Conservation (phyloP, 2,888 invertebrate species). For the Trissonchulus latispiculum region DNA sequence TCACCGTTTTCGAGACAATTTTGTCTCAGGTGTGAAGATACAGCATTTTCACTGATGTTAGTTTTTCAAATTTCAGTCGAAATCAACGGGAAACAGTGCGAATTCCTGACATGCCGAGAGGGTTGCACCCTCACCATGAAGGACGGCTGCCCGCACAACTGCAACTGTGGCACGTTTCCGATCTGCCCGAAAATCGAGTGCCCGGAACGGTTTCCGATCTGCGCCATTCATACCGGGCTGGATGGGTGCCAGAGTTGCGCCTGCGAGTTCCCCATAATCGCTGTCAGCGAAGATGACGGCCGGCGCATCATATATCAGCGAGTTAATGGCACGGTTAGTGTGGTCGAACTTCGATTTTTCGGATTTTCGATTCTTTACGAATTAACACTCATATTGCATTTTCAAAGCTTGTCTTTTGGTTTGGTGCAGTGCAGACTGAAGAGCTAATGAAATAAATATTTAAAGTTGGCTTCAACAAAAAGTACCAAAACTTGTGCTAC, state of each 20-base stretch:
- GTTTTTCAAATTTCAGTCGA: conserved; percentile 4
- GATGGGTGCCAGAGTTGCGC: conserved; percentile 22
- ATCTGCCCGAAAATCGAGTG: conserved; percentile 12
- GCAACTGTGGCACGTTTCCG: conserved; percentile 13
- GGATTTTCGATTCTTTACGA: too few relatives aligned
- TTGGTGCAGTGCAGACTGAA: too few relatives aligned
- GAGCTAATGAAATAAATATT: too few relatives aligned
- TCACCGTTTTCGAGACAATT: too few relatives aligned
- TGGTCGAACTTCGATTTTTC: too few relatives aligned
- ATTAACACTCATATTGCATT: too few relatives aligned
- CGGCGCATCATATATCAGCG: background rate
- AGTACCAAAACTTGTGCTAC: too few relatives aligned
- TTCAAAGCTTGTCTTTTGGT: too few relatives aligned
- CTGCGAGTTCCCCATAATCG: conserved; percentile 16
- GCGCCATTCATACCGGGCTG: conserved; percentile 12
- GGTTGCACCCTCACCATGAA: conserved; percentile 12
- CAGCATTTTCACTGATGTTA: too few relatives aligned
- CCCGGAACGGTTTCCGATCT: conserved; percentile 17
- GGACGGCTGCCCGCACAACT: conserved; percentile 19
- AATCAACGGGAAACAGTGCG: background rate
- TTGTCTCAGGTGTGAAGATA: too few relatives aligned
- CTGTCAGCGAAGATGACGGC: background rate
- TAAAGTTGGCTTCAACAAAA: too few relatives aligned
- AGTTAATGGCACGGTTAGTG: too few relatives aligned
- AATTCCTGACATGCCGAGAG: conserved; percentile 9